Percentiles rank a stretch among this genome's conserved stretches.
These are phyloP conservation scores for Pseudolaguvia tuberculata DNA, from an alignment of 2,113 vertebrate genomes.

Conservation along the genomic window DNA sequence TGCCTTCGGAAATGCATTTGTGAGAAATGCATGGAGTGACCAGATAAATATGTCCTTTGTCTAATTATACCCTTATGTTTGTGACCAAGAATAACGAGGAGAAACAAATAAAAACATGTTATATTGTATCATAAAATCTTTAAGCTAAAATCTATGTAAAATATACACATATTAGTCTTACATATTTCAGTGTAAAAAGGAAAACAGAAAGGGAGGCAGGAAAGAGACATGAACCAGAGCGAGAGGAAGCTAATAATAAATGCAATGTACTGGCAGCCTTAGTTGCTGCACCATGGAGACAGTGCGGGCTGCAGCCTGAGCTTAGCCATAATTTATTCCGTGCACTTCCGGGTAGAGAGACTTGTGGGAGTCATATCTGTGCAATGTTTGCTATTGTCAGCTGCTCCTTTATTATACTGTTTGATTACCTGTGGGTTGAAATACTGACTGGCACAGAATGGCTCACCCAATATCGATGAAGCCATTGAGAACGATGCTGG, in stretches of 20 bases:
- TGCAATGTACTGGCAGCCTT: conserved; percentile 45
- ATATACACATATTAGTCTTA: conserved; percentile 24
- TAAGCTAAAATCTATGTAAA: background rate
- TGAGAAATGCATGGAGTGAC: too few species aligned
- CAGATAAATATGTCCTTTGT: too few species aligned
- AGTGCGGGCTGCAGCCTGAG: conserved; percentile 24
- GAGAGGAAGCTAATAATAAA: conserved; percentile 45
- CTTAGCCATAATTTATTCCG: conserved; percentile 30
- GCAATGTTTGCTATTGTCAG: conserved; percentile 11
- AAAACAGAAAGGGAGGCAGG: background rate
- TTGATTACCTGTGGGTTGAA: background rate
- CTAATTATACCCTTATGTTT: background rate
- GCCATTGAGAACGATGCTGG: too few species aligned
- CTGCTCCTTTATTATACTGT: background rate
- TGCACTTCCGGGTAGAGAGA: background rate
- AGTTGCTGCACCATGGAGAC: conserved; percentile 33
- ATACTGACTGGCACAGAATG: background rate
- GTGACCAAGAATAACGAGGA: background rate
- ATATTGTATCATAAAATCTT: background rate
- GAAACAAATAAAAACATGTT: background rate
- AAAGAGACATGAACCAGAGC: background rate
- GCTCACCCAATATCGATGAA: background rate
- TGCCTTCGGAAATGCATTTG: too few species aligned
- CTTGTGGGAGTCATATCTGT: conserved; percentile 22
- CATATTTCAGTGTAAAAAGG: background rate